phyloP scores from a whole-genome alignment of 2,797 vertebrate species.

The Crocodylus rhombifer region DNA sequence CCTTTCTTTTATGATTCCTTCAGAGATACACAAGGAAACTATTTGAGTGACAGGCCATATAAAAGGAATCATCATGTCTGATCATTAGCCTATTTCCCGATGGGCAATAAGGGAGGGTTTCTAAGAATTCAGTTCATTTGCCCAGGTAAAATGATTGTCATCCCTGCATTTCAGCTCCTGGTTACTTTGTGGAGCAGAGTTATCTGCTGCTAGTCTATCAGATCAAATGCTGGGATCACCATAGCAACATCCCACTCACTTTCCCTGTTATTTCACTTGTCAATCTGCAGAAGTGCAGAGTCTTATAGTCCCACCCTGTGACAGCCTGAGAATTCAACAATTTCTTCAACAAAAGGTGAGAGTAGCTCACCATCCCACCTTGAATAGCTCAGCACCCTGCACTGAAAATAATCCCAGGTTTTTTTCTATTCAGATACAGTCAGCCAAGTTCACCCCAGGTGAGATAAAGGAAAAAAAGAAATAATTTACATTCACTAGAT shows the following conservation, averaged over 20 bases:
- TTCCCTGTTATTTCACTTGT: conserved; percentile 69
- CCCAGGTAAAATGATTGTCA: conserved; percentile 28
- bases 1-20: background rate
- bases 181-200: conserved; percentile 19
- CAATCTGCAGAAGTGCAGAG: conserved; percentile 53
- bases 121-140: conserved; percentile 43
- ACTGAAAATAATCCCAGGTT: background rate
- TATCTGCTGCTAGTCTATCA: conserved; percentile 58
- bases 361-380: background rate
- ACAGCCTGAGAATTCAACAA: conserved; percentile 5
- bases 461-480: background rate
- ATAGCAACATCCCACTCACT: conserved; percentile 78
- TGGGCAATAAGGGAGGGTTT: conserved; percentile 18
- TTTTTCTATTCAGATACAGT: background rate
- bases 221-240: conserved; percentile 75
- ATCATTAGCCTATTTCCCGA: background rate
- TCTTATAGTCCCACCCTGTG: conserved; percentile 15
- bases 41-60: background rate
- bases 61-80: background rate
- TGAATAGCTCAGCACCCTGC: background rate
- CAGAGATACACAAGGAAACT: background rate
- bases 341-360: background rate
- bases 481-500: background rate
- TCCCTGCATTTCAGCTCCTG: conserved; percentile 35
- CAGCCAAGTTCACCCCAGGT: background rate